Evolutionary conservation across 1,140 invertebrate species (phyloP), one percentile per base, ranked within the genome.

Genomic region (Brachionus rotundiformis): DNA sequence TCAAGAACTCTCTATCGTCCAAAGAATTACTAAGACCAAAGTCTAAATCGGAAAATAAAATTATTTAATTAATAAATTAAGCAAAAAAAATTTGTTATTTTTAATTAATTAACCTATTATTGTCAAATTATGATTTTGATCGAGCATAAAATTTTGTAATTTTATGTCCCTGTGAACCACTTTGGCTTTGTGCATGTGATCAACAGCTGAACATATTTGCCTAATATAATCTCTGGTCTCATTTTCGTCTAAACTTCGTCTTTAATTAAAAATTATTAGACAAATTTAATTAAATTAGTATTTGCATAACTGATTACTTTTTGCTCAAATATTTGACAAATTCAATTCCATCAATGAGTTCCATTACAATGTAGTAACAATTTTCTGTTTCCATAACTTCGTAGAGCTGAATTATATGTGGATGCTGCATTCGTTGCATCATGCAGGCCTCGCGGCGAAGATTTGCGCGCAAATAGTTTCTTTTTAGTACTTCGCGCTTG

Each of bases 81-180:
- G 71, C 1, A 76, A 76, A 33, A 25, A 25, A 68, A 23, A 39
- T 33, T 33, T 68, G n/a, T n/a, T n/a, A n/a, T n/a, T 10, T 29
- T 39, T 54, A 16, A 41, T 11, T 5, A 41, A 41, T 7, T 44
- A 25, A 65, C 59, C 73, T 16, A 76, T 79, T 31, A 79, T 71
- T 33, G 31, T 39, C 10, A 71, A 31, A 59, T 83, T 68, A 23
- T 61, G 36, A 82, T 82, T 71, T 29, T 82, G 54, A 54, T 77
- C 44, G 13, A 82, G 41, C 41, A 82, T 81, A 59, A 81, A 81
- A 77, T 68, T 83, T 47, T 82, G 61, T 76, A 84, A 94, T 91
- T 96, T 98, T 88, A 94, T 92, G 91, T 96, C 95, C 90, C 95
- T 91, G 90, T 98, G 95, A 84, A 97, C 94, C 85, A 98, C 94